Conservation (phyloP, 2,797 vertebrate genomes). For the Sebastes hubbsi region DNA sequence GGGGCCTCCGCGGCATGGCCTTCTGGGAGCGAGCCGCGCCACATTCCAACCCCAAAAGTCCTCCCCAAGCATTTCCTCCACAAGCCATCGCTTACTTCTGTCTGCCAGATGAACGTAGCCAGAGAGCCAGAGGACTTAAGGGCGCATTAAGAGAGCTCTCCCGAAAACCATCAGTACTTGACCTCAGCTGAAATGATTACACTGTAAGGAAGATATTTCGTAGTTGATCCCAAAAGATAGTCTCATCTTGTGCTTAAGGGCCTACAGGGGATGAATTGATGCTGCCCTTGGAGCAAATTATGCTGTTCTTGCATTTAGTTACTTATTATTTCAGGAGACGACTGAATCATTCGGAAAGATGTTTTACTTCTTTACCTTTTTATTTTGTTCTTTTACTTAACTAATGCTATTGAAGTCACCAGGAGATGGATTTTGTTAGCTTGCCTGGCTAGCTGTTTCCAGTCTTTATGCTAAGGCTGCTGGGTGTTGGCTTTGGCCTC, state of each 20-base stretch:
- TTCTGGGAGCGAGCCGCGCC: constrained; percentile 63
- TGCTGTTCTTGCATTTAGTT: constrained; percentile 48
- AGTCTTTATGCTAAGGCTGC: not conserved
- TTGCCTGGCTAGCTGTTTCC: not conserved
- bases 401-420: not conserved
- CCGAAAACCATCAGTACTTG: constrained; percentile 77
- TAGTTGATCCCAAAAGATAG: constrained; percentile 74
- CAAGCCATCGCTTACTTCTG: constrained; percentile 66
- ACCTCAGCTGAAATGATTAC: constrained; percentile 76
- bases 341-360: constrained; percentile 9
- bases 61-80: constrained; percentile 70
- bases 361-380: constrained; percentile 1
- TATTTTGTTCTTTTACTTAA: not conserved
- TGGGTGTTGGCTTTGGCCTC: not conserved
- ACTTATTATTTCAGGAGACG: constrained; percentile 44
- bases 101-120: constrained; percentile 73
- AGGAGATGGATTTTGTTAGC: no score
- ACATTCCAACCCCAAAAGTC: constrained; percentile 71
- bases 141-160: constrained; percentile 73
- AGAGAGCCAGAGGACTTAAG: constrained; percentile 75
- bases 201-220: constrained; percentile 71
- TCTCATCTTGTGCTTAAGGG: constrained; percentile 73
- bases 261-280: constrained; percentile 63
- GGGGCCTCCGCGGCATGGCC: constrained; percentile 61
- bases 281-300: constrained; percentile 59